phyloP scores from a whole-genome alignment of 2,888 invertebrate species.

The Tortrix viridana region DNA sequence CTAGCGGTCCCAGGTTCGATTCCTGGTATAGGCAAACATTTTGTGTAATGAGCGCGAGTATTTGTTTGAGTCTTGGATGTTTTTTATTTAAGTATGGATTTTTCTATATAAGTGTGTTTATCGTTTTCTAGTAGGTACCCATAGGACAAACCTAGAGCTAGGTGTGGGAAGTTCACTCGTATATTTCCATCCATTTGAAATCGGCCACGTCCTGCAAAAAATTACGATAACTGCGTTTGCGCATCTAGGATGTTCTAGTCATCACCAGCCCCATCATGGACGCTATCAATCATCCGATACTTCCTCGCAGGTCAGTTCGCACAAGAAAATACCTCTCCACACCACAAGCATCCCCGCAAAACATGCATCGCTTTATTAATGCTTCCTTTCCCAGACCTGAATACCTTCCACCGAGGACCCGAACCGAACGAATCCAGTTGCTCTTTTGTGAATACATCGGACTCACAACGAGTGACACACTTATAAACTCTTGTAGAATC shows the following conservation, averaged over 20 bases:
- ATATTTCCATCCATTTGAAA: too few relatives aligned
- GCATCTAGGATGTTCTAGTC: background rate
- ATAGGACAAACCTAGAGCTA: too few relatives aligned
- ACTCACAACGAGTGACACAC: slow-evolving; percentile 50
- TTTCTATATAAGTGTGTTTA: too few relatives aligned
- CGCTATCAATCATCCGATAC: background rate
- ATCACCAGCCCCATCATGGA: background rate
- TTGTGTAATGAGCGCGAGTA: too few relatives aligned
- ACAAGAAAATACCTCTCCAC: slow-evolving; percentile 25
- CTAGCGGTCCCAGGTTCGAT: too few relatives aligned
- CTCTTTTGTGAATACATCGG: slow-evolving; percentile 29
- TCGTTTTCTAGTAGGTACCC: too few relatives aligned
- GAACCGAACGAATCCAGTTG: slow-evolving; percentile 36
- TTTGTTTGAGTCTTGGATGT: too few relatives aligned
- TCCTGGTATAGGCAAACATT: too few relatives aligned
- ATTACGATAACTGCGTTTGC: too few relatives aligned
- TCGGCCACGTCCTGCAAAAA: too few relatives aligned
- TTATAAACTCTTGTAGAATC: slow-evolving; percentile 59
- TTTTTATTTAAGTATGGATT: too few relatives aligned
- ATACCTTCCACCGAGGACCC: slow-evolving; percentile 46
- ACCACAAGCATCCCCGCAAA: slow-evolving; percentile 12
- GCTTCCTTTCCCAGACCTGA: slow-evolving; percentile 52
- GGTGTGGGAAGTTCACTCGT: too few relatives aligned
- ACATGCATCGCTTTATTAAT: slow-evolving; percentile 46
- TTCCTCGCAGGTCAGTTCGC: slow-evolving; percentile 12